These are phyloP conservation scores for Bothrops jararaca DNA, from an alignment of 2,113 vertebrate species.

Conservation along the genomic window DNA sequence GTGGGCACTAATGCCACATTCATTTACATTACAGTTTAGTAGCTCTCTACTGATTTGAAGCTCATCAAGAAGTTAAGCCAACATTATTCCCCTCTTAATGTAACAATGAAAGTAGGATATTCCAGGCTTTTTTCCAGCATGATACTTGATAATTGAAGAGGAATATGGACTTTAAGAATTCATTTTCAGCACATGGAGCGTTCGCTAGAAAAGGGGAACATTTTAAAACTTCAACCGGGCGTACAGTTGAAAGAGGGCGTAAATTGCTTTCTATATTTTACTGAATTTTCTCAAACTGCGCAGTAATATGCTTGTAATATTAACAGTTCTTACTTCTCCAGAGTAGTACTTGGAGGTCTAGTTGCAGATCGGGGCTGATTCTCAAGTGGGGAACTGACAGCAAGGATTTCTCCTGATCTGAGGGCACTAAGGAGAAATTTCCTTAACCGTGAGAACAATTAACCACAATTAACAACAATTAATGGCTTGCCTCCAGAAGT, in stretches of 20 bases:
- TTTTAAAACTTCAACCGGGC: neutral
- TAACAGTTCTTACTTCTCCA: neutral
- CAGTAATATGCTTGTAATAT: neutral
- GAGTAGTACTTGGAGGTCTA: neutral
- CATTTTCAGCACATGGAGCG: neutral
- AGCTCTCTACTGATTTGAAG: slow-evolving; percentile 32
- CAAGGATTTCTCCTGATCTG: neutral
- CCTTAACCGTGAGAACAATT: neutral
- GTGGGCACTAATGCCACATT: slow-evolving; percentile 54
- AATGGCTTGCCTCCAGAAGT: neutral
- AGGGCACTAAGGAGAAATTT: neutral
- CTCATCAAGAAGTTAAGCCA: slow-evolving; percentile 17
- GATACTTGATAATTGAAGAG: neutral
- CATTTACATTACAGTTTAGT: slow-evolving; percentile 50
- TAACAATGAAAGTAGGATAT: neutral
- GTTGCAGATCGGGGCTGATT: neutral
- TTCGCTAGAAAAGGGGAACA: neutral
- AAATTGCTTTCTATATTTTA: neutral
- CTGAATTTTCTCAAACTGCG: neutral
- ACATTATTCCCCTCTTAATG: neutral
- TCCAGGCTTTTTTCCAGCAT: neutral
- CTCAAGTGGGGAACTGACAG: neutral
- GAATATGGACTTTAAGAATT: neutral
- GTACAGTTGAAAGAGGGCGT: neutral
- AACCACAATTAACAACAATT: too few relatives aligned